Evolutionary conservation across 1,140 invertebrate species (phyloP), one percentile per base, ranked within the genome.

Genomic region (Leptinotarsa undecemlineata): DNA sequence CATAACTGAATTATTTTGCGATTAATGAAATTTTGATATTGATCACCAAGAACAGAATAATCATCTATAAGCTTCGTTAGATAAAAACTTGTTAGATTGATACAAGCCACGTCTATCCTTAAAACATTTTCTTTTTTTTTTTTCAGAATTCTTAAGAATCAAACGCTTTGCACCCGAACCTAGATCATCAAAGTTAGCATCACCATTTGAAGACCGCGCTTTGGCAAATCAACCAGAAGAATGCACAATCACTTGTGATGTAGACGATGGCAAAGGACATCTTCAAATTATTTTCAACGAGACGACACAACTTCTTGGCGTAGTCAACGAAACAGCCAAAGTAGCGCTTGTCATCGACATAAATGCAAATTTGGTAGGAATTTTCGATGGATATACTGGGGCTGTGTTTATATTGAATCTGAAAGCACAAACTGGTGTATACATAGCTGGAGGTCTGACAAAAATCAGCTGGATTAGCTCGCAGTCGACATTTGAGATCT

Each of bases 301-400:
- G 26, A 74, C 64, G 8, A 68, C 72, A n/a, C 14, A 57, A 13
- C 21, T 74, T 21, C 3, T 74, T 6, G 72, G 33, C 1, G 47
- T 74, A 33, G 72, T 74, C 47, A 74, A 74, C 48, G 20, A 20
- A 19, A 74, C 63, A 14, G 72, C 72, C 3, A 61, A 61, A 23
- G 72, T 69, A 60, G 63, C 72, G 3, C 48, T 67, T 15, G 47
- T 68, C 26, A n/a, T 74, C 72, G 72, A 74, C 47, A 60, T 74
- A 3, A 74, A 67, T 19, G 47, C 48, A n/a, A 68, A 68, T 42
- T 26, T 74, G 21, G 23, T 64, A 19, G 63, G n/a, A n/a, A 3
- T 74, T 15, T 51, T 68, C 26, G 48, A 74, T 17, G 72, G 72
- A 33, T 47, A 4, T 2, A n/a, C n/a, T 57, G 72, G 72, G 13